Evolutionary conservation across 2,888 invertebrate species (phyloP), one percentile per base, ranked within the genome.

Genomic region (Oscheius sp.): DNA sequence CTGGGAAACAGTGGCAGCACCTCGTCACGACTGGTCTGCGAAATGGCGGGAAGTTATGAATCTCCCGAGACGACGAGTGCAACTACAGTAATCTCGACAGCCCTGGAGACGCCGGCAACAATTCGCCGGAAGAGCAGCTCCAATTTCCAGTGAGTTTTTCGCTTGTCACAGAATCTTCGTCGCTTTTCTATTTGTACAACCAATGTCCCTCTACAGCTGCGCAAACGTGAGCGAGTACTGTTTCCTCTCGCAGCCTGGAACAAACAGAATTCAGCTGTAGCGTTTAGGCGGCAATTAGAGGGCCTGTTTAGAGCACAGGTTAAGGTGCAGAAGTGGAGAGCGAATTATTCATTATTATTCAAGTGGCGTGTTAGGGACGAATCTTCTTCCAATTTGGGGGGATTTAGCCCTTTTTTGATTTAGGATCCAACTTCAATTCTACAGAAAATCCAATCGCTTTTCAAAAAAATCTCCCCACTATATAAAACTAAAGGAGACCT

Each of bases 131-230:
- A 73, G 70, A 69, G 71, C 58, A 74, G 72, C 27, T 74, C 74
- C 39, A 74, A 74, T 45, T 76, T 73, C 31, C 76, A 76, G 76
- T 76, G n/a, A 72, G 76, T 71, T 61, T 45, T 45, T 48, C 29
- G 15, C n/a, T 10, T 27, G 15, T 27, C n/a, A n/a, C 23, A 50
- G 15, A 27, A 12, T 25, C 31, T n/a, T 6, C 4, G 27, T 46
- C 5, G 15, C 45, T 23, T 15, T 15, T 27, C 45, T 61, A 31
- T 61, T 61, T 61, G 61, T 45, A 61, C 45, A 61, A 61, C 23
- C 15, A 25, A 34, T 20, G 33, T 29, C 29, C 52, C 12, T 6
- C 17, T 55, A 61, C 61, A 61, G 61, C 61, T 61, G 61, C 27
- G 42, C 45, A 61, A 61, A 61, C 61, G 39, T 5, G 34, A 37